Conservation (phyloP, 2,113 vertebrate genomes). For the Callipepla squamata region DNA sequence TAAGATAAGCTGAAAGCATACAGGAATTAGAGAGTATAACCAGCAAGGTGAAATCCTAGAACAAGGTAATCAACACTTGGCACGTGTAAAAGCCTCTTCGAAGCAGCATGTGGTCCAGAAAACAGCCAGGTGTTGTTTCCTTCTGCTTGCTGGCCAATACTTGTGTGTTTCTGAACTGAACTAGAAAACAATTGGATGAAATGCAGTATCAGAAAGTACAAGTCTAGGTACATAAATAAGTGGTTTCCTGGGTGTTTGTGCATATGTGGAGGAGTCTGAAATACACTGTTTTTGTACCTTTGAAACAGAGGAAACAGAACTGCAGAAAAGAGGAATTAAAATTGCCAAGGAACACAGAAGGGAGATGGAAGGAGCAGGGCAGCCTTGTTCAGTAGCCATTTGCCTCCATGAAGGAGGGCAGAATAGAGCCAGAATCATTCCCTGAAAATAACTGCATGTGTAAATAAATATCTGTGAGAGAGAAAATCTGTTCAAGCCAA, state of each 20-base stretch:
- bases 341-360: not conserved
- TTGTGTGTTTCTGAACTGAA: not conserved
- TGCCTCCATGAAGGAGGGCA: accelerated
- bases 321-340: not conserved
- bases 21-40: not conserved
- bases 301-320: not conserved
- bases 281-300: not conserved
- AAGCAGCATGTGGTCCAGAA: not conserved
- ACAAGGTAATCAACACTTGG: not conserved
- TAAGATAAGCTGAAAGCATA: not conserved
- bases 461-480: not conserved
- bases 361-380: not conserved
- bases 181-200: not conserved
- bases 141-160: not conserved
- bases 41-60: not conserved
- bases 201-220: not conserved
- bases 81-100: not conserved
- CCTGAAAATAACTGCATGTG: not conserved
- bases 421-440: not conserved
- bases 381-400: accelerated
- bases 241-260: not conserved
- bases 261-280: not conserved
- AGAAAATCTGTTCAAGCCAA: not conserved
- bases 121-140: not conserved
- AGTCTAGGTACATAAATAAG: not conserved